phyloP scores from a whole-genome alignment of 2,797 vertebrate species.

The Antennarius maculatus region DNA sequence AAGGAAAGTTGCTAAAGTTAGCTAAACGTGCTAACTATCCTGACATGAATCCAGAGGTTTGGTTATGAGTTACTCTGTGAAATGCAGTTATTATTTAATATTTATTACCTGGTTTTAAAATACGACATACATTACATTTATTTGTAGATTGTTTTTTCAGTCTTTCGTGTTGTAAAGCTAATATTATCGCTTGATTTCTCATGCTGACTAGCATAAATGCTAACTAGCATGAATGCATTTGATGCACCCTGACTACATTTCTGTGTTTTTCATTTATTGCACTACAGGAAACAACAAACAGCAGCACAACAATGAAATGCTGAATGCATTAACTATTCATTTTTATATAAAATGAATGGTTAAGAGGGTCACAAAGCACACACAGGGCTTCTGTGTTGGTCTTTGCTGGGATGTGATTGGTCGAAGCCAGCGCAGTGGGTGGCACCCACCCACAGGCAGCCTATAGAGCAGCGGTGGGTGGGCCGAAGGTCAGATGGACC shows the following conservation, averaged over 20 bases:
- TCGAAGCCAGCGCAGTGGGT: slow-evolving; percentile 48
- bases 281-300: neutral
- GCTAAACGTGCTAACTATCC: neutral
- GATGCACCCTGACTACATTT: neutral
- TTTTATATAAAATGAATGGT: too few relatives aligned
- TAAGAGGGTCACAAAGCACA: slow-evolving; percentile 43
- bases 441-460: slow-evolving; percentile 50
- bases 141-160: too few relatives aligned
- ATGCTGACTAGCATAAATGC: too few relatives aligned
- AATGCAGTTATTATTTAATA: too few relatives aligned
- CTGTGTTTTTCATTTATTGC: neutral
- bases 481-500: slow-evolving; percentile 65
- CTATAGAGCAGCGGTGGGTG: slow-evolving; percentile 54
- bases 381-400: slow-evolving; percentile 52
- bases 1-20: slow-evolving; percentile 1
- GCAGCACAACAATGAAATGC: neutral
- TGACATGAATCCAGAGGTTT: too few relatives aligned
- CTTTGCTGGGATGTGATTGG: slow-evolving; percentile 40
- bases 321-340: too few relatives aligned
- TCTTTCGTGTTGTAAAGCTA: too few relatives aligned
- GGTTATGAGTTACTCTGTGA: too few relatives aligned
- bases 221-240: neutral
- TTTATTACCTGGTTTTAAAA: too few relatives aligned
- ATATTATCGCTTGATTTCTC: too few relatives aligned
- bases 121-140: too few relatives aligned